Evolutionary conservation across 2,888 invertebrate genomes (phyloP).

Genomic region (Iphiclides podalirius): DNA sequence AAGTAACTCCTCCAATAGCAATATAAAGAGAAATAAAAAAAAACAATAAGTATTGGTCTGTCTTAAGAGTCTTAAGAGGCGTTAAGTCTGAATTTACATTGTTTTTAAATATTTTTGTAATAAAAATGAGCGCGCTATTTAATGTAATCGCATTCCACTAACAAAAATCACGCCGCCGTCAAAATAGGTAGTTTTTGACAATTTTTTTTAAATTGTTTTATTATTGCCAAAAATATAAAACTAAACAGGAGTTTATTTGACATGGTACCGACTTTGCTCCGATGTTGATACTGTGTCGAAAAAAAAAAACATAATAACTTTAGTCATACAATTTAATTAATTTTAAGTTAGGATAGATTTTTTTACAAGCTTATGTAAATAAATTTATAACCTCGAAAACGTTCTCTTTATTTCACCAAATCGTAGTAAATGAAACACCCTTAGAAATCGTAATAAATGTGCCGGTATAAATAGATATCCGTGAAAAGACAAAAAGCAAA

Average conservation of each 20-base stretch:
- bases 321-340: constrained; percentile 57
- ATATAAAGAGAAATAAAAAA: too few species aligned
- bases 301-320: constrained; percentile 41
- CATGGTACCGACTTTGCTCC: constrained; percentile 48
- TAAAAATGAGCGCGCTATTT: neutral
- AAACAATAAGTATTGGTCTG: constrained; percentile 40
- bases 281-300: constrained; percentile 64
- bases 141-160: neutral
- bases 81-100: constrained; percentile 37
- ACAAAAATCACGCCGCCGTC: too few species aligned
- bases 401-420: constrained; percentile 13
- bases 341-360: constrained; percentile 50
- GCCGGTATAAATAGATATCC: too few species aligned
- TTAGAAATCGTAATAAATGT: too few species aligned
- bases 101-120: neutral
- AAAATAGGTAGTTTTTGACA: constrained; percentile 39
- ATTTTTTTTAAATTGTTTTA: too few species aligned
- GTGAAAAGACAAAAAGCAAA: too few species aligned
- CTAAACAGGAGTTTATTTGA: constrained; percentile 52
- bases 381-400: constrained; percentile 40
- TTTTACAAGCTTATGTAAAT: constrained; percentile 57
- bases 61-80: constrained; percentile 69
- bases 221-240: constrained; percentile 59
- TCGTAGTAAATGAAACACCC: neutral
- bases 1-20: too few species aligned